Evolutionary conservation across 2,113 vertebrate genomes (phyloP), one percentile per base, ranked within the genome.

Genomic region (Melanocharis versteri): DNA sequence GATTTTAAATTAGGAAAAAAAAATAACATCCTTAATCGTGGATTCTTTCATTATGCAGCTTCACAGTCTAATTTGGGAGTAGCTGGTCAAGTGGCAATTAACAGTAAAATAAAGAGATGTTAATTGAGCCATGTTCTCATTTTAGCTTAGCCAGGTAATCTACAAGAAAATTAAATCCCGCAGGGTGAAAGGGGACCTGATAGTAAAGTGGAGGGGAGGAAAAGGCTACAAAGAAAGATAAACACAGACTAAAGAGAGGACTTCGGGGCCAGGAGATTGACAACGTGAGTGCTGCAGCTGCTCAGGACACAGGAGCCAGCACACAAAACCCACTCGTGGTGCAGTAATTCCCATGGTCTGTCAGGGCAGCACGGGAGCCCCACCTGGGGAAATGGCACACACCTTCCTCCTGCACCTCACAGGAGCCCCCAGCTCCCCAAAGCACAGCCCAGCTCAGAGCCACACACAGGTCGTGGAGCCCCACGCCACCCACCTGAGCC

Each of bases 301-400:
- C 2, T 3, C 17, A 3, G 10, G 13, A 10, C 2, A 10, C 50
- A 8, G 37, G 31, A 30, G 8, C 6, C 3, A 8, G 6, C 23
- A 14, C 5, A 40, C 61, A 13, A 28, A 56, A 12, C 2, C 45
- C 62, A 3, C 0, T 2, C 2, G 2, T 0, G 6, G 7, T 1
- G 16, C 26, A 17, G 3, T 1, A 15, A 19, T 0, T 19, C 2
- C 1, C 0, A 1, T 1, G 21, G 7, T 33, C 17, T 9, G 28
- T 13, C 7, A 22, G 23, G 42, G 54, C 47, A 9, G 1, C n/a
- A 7, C 30, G 16, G 14, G 7, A 12, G 31, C 7, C 5, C 9
- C 44, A 1, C 1, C 2, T 0, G 2, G 45, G 44, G 9, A 42
- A 7, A 8, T 0, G 4, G 44, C 50, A 0, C 21, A 1, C 3